Evolutionary conservation across 1,140 invertebrate genomes (phyloP), one percentile per base, ranked within the genome.

Genomic region (Epicauta chinensis): DNA sequence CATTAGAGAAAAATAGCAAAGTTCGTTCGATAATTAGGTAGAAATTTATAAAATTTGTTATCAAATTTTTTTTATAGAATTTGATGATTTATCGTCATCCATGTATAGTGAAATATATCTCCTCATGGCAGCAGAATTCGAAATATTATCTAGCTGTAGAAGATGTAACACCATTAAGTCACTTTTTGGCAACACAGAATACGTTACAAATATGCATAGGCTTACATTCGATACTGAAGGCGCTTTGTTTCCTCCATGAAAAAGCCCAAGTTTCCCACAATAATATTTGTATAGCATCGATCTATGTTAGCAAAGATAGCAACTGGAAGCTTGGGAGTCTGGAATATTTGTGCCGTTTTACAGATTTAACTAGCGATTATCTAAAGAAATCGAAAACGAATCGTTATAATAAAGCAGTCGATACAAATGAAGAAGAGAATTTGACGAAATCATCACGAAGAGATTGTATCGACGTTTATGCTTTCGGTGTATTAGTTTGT

Each of bases 291-390:
- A 75, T 80, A 49, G 79, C 82, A 57, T 82, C 87, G n/a, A 77
- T 93, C 48, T 92, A 89, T 73, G 82, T 92, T 2, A 82, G 82
- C 6, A 74, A 78, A 11, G 86, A 91, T 70, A 87, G 88, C 4
- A 81, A 76, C 50, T 93, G 89, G 89, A 88, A 86, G 68, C 71
- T 93, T 11, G 87, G 86, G 13, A 87, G 87, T 3, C 72, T 92
- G 44, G 87, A 92, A 66, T 88, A 84, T 72, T 71, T 88, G 0
- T 88, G 84, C 70, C 75, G 77, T 59, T 82, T 83, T 61, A 71
- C 71, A 46, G 84, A 89, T 38, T 70, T 88, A 9, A 86, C 78
- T 29, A 60, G 71, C 38, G 73, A 78, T 32, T 84, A 84, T 67
- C 71, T 91, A 16, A 80, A 82, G 58, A 80, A 84, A 69, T 80